phyloP scores from a whole-genome alignment of 2,888 invertebrate genomes.

The Geophilus truncorum region DNA sequence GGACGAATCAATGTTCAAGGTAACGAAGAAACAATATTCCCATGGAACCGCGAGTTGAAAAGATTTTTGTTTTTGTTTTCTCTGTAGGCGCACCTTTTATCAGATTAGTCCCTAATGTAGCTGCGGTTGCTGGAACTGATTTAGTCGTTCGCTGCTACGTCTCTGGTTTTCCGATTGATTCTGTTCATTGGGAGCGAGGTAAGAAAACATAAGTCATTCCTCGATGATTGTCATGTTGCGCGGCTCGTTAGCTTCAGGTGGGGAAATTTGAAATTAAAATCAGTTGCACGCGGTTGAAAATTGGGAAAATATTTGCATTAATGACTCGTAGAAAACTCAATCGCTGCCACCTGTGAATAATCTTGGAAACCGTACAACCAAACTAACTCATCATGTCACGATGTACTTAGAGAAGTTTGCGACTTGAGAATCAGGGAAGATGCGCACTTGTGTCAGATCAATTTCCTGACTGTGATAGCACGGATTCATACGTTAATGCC shows the following conservation, averaged over 20 bases:
- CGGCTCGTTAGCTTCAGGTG: neutral
- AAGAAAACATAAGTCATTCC: no score
- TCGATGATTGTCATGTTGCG: neutral
- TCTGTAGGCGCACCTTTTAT: constrained; percentile 36
- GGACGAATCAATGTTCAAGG: constrained; percentile 34
- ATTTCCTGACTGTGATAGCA: no score
- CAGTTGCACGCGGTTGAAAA: neutral
- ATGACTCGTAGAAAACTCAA: neutral
- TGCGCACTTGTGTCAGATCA: no score
- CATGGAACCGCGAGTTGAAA: no score
- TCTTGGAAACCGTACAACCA: no score
- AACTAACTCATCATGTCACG: no score
- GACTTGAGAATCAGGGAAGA: no score
- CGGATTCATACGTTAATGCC: no score
- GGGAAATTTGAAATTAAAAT: neutral
- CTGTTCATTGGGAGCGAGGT: constrained; percentile 36
- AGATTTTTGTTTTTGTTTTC: neutral
- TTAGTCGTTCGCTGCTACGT: constrained; percentile 34
- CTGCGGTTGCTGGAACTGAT: constrained; percentile 35
- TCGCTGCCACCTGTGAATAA: no score
- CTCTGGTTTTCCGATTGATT: constrained; percentile 35
- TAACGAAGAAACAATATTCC: neutral
- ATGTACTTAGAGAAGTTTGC: no score
- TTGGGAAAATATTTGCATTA: neutral
- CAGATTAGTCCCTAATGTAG: constrained; percentile 34